Base-by-base conservation (phyloP, 2,113 vertebrate species). In the Larimichthys crocea region DNA sequence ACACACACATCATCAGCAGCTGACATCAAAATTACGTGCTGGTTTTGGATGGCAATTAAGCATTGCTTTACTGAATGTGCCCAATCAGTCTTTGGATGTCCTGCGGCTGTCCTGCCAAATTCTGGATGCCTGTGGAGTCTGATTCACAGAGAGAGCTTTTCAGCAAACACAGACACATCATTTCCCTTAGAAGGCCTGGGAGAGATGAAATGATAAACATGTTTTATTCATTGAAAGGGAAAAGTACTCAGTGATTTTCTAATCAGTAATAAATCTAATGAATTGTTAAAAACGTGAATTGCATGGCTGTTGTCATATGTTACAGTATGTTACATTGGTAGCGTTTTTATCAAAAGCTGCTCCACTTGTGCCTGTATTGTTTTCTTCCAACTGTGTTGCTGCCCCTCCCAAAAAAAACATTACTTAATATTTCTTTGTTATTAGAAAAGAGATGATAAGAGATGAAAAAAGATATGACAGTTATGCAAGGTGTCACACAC, bases 1-100 rank as follows among this genome's bases (percentile, higher is more conserved):
- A 77, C 44, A 66, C 60, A 0, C 56, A 55, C 22, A 50, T 16
- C 35, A 40, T 26, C 46, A 83, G 64, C 57, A 48, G 48, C 56
- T 40, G 10, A 63, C 59, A 53, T 35, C 16, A 48, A 65, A 49
- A 71, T 40, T 82, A 87, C 52, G 59, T 87, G 80, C 80, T 60
- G 67, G 79, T 20, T 83, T n/a, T 78, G 42, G 56, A 62, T 59
- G 49, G 68, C 26, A 79, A 84, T 89, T 86, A 80, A 65, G 68
- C 63, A 57, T 65, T 14, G 63, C 14, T 71, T 62, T 81, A 29
- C 49, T 83, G 68, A 72, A 77, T 78, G 44, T 50, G 57, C 55
- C 66, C 50, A 62, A 10, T 40, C n/a, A 68, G 56, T 60, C 69
- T 40, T 14, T 46, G 12, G 3, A 26, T 74, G 65, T 82, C 53